Percentiles rank a stretch among this genome's conserved stretches.
Evolutionary conservation across 1,140 invertebrate species (phyloP).

Genomic region (Drosophila sp.): DNA sequence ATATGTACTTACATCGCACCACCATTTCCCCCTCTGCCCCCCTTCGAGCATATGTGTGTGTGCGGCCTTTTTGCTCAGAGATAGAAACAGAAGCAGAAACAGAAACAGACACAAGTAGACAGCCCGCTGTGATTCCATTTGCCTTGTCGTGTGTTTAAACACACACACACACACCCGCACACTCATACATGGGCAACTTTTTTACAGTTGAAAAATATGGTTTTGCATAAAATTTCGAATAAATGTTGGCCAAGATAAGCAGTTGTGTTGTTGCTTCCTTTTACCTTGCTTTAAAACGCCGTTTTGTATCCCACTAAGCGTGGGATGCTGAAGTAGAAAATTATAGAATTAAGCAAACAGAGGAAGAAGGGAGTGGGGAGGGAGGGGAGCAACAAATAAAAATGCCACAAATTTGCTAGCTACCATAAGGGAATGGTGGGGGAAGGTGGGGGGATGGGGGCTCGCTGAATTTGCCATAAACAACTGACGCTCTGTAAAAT

Average conservation of each 20-base stretch:
- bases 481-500: constrained; percentile 69
- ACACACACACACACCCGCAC: not conserved
- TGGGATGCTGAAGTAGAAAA: constrained; percentile 39
- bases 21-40: constrained; percentile 22
- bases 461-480: constrained; percentile 53
- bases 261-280: constrained; percentile 5
- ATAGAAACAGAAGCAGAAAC: constrained; percentile 61
- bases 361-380: constrained; percentile 6
- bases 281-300: constrained; percentile 53
- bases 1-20: constrained; percentile 45
- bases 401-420: constrained; percentile 50
- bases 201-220: constrained; percentile 70
- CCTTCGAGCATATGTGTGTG: constrained; percentile 15
- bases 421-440: not conserved
- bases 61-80: constrained; percentile 17
- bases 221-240: constrained; percentile 73
- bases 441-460: constrained; percentile 10
- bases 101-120: constrained; percentile 23
- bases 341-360: constrained; percentile 45
- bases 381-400: constrained; percentile 26
- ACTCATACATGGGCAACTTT: constrained; percentile 33
- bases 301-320: constrained; percentile 47
- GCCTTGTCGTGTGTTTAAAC: constrained; percentile 23
- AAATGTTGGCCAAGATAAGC: constrained; percentile 65
- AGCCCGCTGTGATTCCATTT: constrained; percentile 77